Evolutionary conservation across 2,888 invertebrate genomes (phyloP).

Genomic region (Mechanitis mazaeus): DNA sequence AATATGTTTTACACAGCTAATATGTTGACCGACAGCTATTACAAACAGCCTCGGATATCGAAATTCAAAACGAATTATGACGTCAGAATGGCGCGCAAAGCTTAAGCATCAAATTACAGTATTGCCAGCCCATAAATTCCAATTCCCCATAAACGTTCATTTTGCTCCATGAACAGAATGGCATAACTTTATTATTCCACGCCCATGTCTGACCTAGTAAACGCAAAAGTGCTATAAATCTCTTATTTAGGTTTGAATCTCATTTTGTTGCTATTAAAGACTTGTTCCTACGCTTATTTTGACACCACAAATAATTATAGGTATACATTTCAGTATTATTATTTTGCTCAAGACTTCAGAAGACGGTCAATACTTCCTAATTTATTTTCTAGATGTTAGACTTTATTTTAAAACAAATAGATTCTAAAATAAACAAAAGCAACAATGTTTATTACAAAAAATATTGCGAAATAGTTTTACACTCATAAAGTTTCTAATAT

Average conservation of each 20-base stretch:
- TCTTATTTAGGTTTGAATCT: conserved; percentile 22
- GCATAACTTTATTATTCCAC: conserved; percentile 32
- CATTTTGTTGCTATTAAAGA: not conserved
- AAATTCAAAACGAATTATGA: not conserved
- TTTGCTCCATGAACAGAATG: conserved; percentile 24
- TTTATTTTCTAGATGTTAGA: too few species aligned
- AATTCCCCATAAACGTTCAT: conserved; percentile 34
- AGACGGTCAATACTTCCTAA: too few species aligned
- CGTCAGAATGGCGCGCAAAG: conserved; percentile 17
- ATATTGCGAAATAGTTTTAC: not conserved
- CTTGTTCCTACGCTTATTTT: too few species aligned
- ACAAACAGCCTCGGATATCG: not conserved
- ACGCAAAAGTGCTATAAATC: conserved; percentile 21
- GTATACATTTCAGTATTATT: too few species aligned
- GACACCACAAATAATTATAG: too few species aligned
- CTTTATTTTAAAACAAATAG: too few species aligned
- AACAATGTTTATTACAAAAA: too few species aligned
- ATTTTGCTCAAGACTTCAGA: too few species aligned
- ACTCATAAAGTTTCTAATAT: too few species aligned
- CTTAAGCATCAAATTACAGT: conserved; percentile 30
- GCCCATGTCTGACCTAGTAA: conserved; percentile 32
- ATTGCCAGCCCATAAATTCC: conserved; percentile 32
- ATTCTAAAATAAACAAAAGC: too few species aligned
- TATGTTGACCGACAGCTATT: not conserved
- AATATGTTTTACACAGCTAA: not conserved